A percentile compares a stretch with the other conserved stretches of the same genome.
These are phyloP conservation scores for Heliconius nattereri DNA, from an alignment of 1,140 invertebrate species.

Conservation along the genomic window DNA sequence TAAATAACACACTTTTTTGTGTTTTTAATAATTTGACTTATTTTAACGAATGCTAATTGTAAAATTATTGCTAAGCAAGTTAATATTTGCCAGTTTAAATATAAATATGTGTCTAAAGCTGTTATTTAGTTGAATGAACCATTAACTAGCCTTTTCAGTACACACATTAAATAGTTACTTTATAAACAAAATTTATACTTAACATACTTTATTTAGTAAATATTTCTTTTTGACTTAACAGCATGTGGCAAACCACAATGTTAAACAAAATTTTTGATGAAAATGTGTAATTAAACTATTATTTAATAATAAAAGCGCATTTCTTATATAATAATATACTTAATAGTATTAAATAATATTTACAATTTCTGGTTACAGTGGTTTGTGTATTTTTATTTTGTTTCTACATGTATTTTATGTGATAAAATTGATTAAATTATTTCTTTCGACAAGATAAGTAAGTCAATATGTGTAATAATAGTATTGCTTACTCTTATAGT, in stretches of 20 bases:
- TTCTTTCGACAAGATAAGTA: constrained; percentile 32
- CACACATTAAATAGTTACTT: constrained; percentile 16
- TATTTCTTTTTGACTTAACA: constrained; percentile 28
- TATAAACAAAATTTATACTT: not conserved
- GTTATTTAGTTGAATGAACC: constrained; percentile 24
- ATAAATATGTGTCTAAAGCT: constrained; percentile 14
- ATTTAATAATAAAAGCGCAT: constrained; percentile 38
- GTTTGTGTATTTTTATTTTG: constrained; percentile 32
- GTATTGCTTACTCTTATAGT: constrained; percentile 32
- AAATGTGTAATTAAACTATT: constrained; percentile 23
- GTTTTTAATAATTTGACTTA: not conserved
- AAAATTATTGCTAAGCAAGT: not conserved
- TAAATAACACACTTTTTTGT: not conserved
- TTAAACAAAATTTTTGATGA: constrained; percentile 19
- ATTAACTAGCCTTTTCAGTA: constrained; percentile 17
- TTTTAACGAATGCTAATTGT: not conserved
- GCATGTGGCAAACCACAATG: not conserved
- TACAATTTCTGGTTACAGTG: constrained; percentile 33
- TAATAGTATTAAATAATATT: constrained; percentile 45
- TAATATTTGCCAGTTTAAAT: not conserved
- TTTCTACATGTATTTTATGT: constrained; percentile 36
- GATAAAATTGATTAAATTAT: constrained; percentile 42
- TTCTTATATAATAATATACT: constrained; percentile 48
- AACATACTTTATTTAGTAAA: constrained; percentile 18
- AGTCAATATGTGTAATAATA: constrained; percentile 33